These are phyloP conservation scores for Fistularia commersonii DNA, from an alignment of 2,797 vertebrate species.

Conservation along the genomic window DNA sequence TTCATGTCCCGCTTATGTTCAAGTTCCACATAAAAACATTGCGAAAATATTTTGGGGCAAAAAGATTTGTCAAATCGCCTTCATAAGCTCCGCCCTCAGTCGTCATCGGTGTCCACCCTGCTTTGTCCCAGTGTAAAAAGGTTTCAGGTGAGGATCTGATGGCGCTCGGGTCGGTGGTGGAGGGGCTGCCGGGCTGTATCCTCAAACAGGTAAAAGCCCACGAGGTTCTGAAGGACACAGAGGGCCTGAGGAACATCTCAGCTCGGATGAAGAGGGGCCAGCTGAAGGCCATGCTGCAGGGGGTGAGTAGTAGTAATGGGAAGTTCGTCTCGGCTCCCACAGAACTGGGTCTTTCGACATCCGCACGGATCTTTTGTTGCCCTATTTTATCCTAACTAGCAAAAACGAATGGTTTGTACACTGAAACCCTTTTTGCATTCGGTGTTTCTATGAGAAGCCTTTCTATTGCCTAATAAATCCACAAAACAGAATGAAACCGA, in stretches of 20 bases:
- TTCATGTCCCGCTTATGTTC: too few relatives aligned
- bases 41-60: too few relatives aligned
- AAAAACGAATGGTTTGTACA: too few relatives aligned
- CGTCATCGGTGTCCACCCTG: background rate
- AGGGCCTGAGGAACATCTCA: slow-evolving; percentile 49
- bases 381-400: too few relatives aligned
- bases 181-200: slow-evolving; percentile 45
- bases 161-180: slow-evolving; percentile 40
- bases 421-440: too few relatives aligned
- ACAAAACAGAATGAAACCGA: too few relatives aligned
- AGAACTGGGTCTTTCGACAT: too few relatives aligned
- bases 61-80: background rate
- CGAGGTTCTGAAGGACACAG: slow-evolving; percentile 40
- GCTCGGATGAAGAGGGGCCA: slow-evolving; percentile 56
- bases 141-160: slow-evolving; percentile 43
- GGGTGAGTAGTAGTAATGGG: slow-evolving; percentile 53
- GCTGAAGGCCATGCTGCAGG: slow-evolving; percentile 54
- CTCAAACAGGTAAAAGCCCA: slow-evolving; percentile 41
- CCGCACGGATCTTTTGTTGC: too few relatives aligned
- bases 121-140: slow-evolving; percentile 24
- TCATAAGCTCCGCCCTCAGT: background rate
- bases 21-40: too few relatives aligned
- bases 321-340: too few relatives aligned
- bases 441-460: too few relatives aligned
- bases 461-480: too few relatives aligned